Base-by-base conservation (phyloP, 2,888 invertebrate genomes). In the Carpatolechia fugitivella region DNA sequence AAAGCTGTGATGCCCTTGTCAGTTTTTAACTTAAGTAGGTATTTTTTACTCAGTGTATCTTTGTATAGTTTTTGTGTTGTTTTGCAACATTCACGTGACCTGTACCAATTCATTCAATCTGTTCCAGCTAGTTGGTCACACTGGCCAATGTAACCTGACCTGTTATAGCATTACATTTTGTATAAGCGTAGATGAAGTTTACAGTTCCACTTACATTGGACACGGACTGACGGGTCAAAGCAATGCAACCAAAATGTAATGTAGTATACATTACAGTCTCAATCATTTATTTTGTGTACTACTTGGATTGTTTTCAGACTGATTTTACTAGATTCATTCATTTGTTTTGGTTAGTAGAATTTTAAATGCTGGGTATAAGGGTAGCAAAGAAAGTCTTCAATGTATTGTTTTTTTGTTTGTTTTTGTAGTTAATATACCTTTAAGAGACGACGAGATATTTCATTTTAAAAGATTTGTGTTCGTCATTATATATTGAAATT, bases 261-360 rank as follows among this genome's bases (percentile, higher is more conserved):
- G 13, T 50, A 11, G 18, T n/a, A n/a, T n/a, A 38, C 18, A 18
- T 38, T 38, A 20, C 38, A 18, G 50, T 50, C 38, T 24, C 50
- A 24, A 50, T 38, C 50, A 50, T n/a, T n/a, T n/a, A 38, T 50
- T 50, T 38, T n/a, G 13, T 50, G 24, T n/a, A 35, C n/a, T n/a
- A n/a, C 49, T 49, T 20, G 20, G 20, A 35, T 30, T 33, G 35
- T n/a, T 49, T 48, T 49, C 16, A 49, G 49, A 35, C 20, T 35
- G 20, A 29, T 44, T 16, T 16, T 41, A 24, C 24, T 24, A 24
- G 24, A 6, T 24, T 24, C n/a, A n/a, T 33, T 33, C 33, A 33
- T 11, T 33, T 8, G 8, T 2, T 33, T 33, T 33, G 33, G 4
- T 33, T 8, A 10, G 44, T 3, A 14, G 7, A n/a, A n/a, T n/a